A percentile compares a stretch with the other conserved stretches of the same genome.
Evolutionary conservation across 2,113 vertebrate genomes (phyloP).

Genomic region (Parus major): DNA sequence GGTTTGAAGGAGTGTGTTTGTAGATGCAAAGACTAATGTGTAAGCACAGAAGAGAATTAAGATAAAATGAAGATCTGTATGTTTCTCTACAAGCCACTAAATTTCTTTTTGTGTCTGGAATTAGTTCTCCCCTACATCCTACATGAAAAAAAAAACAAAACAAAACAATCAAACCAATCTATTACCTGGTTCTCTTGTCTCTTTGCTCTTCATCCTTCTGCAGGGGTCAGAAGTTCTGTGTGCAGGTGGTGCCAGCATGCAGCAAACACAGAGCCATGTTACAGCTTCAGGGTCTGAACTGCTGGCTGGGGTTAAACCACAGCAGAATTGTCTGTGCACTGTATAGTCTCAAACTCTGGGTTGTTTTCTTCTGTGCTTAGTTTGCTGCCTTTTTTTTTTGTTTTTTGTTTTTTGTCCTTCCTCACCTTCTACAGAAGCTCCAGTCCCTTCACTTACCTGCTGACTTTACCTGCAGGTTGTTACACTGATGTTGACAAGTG

Average conservation of each 20-base stretch:
- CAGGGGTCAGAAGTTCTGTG: not conserved
- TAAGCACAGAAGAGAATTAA: not conserved
- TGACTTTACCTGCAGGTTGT: not conserved
- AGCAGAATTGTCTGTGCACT: not conserved
- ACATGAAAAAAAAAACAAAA: not conserved
- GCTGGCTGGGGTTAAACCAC: not conserved
- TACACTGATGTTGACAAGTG: not conserved
- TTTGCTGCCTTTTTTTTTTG: not conserved
- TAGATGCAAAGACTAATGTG: not conserved
- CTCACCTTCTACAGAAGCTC: not conserved
- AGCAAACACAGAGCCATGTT: accelerated
- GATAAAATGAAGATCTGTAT: not conserved
- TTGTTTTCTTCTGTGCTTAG: not conserved
- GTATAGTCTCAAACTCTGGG: not conserved
- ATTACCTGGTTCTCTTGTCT: not conserved
- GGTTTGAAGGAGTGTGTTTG: not conserved
- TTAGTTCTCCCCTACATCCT: not conserved
- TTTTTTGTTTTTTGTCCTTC: not conserved
- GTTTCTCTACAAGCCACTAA: not conserved
- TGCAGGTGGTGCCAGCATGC: not conserved
- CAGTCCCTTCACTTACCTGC: not conserved
- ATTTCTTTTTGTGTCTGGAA: not conserved
- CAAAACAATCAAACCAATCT: not conserved
- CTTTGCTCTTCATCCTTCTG: not conserved
- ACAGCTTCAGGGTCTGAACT: not conserved